phyloP scores from a whole-genome alignment of 2,113 vertebrate genomes.

The Opisthocomus hoazin region DNA sequence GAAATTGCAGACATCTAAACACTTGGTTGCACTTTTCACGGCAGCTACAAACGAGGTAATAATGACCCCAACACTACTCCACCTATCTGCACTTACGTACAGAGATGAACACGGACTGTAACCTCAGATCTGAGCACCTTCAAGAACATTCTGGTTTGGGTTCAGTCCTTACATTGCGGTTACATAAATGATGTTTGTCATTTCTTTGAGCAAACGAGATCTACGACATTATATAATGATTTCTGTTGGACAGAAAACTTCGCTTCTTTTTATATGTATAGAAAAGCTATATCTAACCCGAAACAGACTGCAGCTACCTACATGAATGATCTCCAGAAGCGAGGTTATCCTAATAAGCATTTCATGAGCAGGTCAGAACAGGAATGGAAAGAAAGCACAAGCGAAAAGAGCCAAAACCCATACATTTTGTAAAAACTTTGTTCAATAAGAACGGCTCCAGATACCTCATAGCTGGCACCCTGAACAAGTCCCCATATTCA shows the following conservation, averaged over 20 bases:
- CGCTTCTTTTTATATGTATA: not conserved
- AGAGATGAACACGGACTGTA: not conserved
- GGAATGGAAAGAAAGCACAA: not conserved
- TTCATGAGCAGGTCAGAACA: slow-evolving; percentile 10
- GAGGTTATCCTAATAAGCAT: not conserved
- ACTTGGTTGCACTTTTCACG: not conserved
- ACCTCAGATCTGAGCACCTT: not conserved
- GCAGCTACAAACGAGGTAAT: not conserved
- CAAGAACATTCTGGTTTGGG: not conserved
- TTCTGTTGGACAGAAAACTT: not conserved
- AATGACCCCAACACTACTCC: not conserved
- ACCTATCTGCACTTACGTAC: not conserved
- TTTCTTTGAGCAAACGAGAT: not conserved
- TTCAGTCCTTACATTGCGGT: not conserved
- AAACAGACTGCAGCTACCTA: not conserved
- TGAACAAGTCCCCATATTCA: not conserved
- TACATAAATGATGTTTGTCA: not conserved
- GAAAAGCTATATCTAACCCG: not conserved
- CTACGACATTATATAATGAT: not conserved
- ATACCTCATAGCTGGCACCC: not conserved
- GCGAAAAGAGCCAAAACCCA: not conserved
- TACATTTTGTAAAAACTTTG: not conserved
- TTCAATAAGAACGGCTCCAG: not conserved
- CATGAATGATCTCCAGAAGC: not conserved
- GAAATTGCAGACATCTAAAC: not conserved